Percentiles rank a stretch among this genome's conserved stretches.
phyloP scores from a whole-genome alignment of 2,888 invertebrate genomes.

The Matsumyia berberina region DNA sequence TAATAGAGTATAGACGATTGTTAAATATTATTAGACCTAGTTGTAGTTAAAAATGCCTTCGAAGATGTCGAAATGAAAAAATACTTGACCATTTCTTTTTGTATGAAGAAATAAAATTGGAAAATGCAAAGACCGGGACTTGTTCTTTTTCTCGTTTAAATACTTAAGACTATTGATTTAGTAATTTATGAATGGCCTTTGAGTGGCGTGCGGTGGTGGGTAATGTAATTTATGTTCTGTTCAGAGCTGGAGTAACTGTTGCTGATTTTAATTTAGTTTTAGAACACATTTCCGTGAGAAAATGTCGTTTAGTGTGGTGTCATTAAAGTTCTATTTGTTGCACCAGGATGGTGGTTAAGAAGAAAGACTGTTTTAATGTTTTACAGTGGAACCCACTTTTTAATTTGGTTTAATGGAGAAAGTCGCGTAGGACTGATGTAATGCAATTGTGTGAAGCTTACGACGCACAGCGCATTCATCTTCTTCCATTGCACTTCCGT shows the following conservation, averaged over 20 bases:
- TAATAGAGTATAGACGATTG: constrained; percentile 64
- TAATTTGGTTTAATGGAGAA: not conserved
- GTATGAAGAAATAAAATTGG: constrained; percentile 35
- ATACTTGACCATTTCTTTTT: constrained; percentile 32
- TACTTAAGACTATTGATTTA: constrained; percentile 67
- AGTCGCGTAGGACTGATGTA: too few species aligned
- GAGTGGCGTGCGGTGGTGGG: constrained; percentile 16
- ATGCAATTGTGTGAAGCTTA: too few species aligned
- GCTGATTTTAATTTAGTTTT: constrained; percentile 57
- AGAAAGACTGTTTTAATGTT: constrained; percentile 2
- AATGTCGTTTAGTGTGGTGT: constrained; percentile 31
- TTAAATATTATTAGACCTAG: constrained; percentile 66
- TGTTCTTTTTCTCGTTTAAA: constrained; percentile 6
- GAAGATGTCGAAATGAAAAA: constrained; percentile 4
- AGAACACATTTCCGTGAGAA: constrained; percentile 43
- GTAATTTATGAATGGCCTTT: constrained; percentile 46
- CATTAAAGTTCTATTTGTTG: constrained; percentile 6
- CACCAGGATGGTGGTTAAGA: not conserved
- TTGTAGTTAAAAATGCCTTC: constrained; percentile 37
- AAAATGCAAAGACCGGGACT: constrained; percentile 8
- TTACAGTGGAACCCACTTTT: not conserved
- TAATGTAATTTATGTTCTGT: constrained; percentile 29
- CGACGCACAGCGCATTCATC: too few species aligned
- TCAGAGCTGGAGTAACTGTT: constrained; percentile 20
- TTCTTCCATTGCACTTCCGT: too few species aligned